phyloP scores from a whole-genome alignment of 2,113 vertebrate species.

The Tragelaphus scriptus region DNA sequence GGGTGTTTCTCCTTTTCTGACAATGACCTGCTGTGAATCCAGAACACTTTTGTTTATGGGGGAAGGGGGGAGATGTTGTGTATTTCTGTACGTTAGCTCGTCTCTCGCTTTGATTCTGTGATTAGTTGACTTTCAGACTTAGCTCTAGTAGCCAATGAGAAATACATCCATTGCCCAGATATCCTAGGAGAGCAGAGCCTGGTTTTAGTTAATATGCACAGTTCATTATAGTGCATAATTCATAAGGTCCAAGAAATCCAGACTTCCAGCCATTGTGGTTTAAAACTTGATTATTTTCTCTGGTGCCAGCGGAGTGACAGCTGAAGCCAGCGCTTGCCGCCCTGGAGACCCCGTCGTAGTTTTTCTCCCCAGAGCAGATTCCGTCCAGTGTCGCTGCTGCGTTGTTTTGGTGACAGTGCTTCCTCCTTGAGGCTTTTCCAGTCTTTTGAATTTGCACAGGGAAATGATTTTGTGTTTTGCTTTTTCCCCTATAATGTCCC shows the following conservation, averaged over 20 bases:
- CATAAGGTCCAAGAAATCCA: conserved; percentile 36
- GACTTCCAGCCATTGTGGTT: background rate
- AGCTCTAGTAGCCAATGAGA: background rate
- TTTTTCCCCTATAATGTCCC: rapidly evolving
- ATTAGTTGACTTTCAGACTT: conserved; percentile 39
- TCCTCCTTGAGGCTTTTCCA: background rate
- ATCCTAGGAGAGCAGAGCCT: background rate
- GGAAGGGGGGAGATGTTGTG: background rate
- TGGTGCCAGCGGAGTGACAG: background rate
- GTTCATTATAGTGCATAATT: conserved; percentile 39
- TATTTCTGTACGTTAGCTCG: background rate
- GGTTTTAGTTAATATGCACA: conserved; percentile 42
- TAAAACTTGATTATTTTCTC: conserved; percentile 33
- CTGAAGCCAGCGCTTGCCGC: background rate
- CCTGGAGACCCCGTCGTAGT: background rate
- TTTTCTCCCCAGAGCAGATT: background rate
- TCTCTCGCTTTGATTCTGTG: background rate
- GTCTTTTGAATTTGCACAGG: background rate
- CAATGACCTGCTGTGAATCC: background rate
- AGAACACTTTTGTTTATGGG: background rate
- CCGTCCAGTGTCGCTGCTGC: too few relatives aligned
- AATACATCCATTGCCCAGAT: background rate
- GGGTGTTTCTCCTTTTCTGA: background rate
- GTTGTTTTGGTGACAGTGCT: too few relatives aligned
- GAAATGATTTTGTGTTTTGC: background rate